Evolutionary conservation across 1,140 invertebrate genomes (phyloP).

Genomic region (Oryzaephilus surinamensis): DNA sequence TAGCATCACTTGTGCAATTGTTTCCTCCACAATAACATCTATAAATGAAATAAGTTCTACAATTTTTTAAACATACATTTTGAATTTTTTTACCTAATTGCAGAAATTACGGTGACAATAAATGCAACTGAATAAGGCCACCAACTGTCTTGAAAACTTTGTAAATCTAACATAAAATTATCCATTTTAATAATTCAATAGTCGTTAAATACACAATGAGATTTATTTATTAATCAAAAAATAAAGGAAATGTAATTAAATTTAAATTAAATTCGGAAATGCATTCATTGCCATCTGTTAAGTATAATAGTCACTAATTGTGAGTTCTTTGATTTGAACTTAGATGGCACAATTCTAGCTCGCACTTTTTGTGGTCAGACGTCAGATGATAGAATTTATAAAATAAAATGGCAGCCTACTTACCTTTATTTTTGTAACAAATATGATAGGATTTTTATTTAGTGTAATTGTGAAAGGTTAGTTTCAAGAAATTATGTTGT

Average conservation of each 20-base stretch:
- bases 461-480: constrained; percentile 11
- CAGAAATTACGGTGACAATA: constrained; percentile 21
- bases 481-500: constrained; percentile 6
- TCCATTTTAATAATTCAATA: too few species aligned
- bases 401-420: constrained; percentile 10
- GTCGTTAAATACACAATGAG: too few species aligned
- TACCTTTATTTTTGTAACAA: constrained; percentile 5
- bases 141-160: constrained; percentile 16
- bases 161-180: too few species aligned
- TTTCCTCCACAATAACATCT: constrained; percentile 37
- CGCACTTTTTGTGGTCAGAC: too few species aligned
- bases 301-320: background rate
- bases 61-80: too few species aligned
- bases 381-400: constrained; percentile 7
- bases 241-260: too few species aligned
- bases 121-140: constrained; percentile 24
- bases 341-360: constrained; percentile 5
- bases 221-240: too few species aligned
- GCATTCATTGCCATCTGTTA: constrained; percentile 1
- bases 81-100: constrained; percentile 21
- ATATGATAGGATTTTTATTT: constrained; percentile 9
- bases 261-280: too few species aligned
- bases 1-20: constrained; percentile 30
- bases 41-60: constrained; percentile 11
- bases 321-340: too few species aligned